Percentiles rank a stretch among this genome's conserved stretches.
These are phyloP conservation scores for Elaphurus davidianus DNA, from an alignment of 2,113 vertebrate genomes.

Conservation along the genomic window DNA sequence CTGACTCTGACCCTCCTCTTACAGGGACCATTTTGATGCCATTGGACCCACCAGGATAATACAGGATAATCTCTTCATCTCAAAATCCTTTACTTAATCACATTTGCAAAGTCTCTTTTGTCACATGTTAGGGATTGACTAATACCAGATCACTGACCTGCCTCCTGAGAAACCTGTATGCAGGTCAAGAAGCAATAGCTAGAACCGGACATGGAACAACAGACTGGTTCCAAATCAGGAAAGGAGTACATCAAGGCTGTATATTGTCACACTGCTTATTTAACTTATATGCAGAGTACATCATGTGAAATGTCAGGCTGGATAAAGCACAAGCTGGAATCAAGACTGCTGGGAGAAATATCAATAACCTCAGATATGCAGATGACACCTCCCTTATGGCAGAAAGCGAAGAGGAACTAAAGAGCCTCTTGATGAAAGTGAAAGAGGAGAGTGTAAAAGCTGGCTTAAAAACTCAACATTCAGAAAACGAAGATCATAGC, in stretches of 20 bases:
- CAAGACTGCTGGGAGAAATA: neutral
- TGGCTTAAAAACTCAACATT: neutral
- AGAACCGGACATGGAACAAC: neutral
- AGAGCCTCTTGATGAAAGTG: neutral
- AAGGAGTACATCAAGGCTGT: neutral
- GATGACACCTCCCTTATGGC: neutral
- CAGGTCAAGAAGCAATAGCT: neutral
- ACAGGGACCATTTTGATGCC: neutral
- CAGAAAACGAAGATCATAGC: neutral
- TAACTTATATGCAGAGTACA: neutral
- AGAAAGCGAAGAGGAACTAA: neutral
- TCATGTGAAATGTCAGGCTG: neutral
- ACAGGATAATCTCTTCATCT: neutral
- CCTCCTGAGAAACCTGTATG: neutral
- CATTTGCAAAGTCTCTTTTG: neutral
- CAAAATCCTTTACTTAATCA: neutral
- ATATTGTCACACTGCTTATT: neutral
- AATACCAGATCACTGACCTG: neutral
- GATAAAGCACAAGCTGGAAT: neutral
- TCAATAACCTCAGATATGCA: neutral
- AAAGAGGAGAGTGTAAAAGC: neutral
- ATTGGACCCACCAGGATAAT: neutral
- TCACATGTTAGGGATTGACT: neutral
- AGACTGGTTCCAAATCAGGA: neutral
- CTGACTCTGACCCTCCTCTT: neutral